Conservation (phyloP, 2,797 vertebrate genomes). For the Megalops cyprinoides region DNA sequence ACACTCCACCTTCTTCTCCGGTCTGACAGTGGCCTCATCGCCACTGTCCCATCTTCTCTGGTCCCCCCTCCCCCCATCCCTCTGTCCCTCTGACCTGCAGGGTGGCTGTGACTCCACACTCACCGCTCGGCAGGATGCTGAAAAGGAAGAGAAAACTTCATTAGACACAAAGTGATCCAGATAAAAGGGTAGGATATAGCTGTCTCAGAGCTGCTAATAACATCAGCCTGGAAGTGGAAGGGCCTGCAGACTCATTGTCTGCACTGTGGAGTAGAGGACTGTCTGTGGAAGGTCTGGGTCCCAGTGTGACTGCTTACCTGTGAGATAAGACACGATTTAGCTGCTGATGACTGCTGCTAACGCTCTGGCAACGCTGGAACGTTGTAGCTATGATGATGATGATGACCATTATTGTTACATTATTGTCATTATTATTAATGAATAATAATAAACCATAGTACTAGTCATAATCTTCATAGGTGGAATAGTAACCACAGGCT, state of each 20-base stretch:
- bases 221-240: neutral
- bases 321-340: slow-evolving; percentile 15
- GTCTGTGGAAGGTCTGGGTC: too few species aligned
- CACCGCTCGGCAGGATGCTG: too few species aligned
- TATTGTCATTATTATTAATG: neutral
- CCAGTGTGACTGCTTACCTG: too few species aligned
- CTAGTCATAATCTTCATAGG: neutral
- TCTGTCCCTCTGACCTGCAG: neutral
- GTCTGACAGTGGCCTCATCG: neutral
- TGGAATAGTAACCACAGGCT: neutral
- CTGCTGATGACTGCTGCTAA: slow-evolving; percentile 9
- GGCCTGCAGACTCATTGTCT: too few species aligned
- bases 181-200: neutral
- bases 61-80: neutral
- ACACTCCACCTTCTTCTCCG: neutral
- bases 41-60: neutral
- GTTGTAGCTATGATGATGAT: neutral
- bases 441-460: slow-evolving; percentile 1
- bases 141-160: neutral
- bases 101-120: too few species aligned
- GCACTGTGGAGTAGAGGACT: too few species aligned
- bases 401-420: neutral
- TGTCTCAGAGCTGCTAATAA: neutral
- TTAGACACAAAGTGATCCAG: neutral
- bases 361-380: neutral